Percentiles rank a stretch among this genome's conserved stretches.
Conservation (phyloP, 2,888 invertebrate genomes). For the Dryobotodes eremita region DNA sequence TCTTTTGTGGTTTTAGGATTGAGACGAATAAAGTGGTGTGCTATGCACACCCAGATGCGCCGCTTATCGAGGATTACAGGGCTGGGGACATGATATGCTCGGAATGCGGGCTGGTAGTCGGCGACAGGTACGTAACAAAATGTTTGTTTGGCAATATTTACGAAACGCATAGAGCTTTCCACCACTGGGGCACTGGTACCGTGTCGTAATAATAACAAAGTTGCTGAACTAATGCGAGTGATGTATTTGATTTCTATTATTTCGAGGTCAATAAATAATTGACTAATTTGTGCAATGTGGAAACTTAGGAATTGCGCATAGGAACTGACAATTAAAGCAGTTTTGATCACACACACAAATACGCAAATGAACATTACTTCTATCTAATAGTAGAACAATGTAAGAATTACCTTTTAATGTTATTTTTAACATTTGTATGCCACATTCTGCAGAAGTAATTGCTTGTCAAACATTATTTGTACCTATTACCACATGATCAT, state of each 20-base stretch:
- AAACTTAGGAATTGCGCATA: constrained; percentile 63
- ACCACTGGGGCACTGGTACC: constrained; percentile 54
- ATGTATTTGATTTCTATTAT: constrained; percentile 76
- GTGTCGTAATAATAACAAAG: constrained; percentile 76
- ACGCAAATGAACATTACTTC: constrained; percentile 9
- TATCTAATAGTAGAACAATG: background rate
- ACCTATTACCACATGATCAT: background rate
- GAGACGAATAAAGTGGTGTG: constrained; percentile 96
- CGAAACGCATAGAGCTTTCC: constrained; percentile 77
- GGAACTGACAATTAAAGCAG: constrained; percentile 61
- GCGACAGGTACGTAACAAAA: constrained; percentile 94
- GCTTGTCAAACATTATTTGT: background rate
- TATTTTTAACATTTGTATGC: background rate
- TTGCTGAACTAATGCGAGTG: constrained; percentile 71
- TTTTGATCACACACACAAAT: constrained; percentile 10
- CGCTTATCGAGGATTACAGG: constrained; percentile 99
- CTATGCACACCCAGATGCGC: constrained; percentile 98
- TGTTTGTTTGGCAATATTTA: constrained; percentile 76
- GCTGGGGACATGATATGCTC: constrained; percentile 99
- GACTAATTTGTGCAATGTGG: constrained; percentile 69
- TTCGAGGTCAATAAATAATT: constrained; percentile 73
- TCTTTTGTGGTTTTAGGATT: constrained; percentile 90
- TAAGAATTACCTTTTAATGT: background rate
- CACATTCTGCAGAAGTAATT: background rate
- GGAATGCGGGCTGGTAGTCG: constrained; percentile 99